These are phyloP conservation scores for Caiman crocodilus DNA, from an alignment of 2,797 vertebrate genomes.

Conservation along the genomic window DNA sequence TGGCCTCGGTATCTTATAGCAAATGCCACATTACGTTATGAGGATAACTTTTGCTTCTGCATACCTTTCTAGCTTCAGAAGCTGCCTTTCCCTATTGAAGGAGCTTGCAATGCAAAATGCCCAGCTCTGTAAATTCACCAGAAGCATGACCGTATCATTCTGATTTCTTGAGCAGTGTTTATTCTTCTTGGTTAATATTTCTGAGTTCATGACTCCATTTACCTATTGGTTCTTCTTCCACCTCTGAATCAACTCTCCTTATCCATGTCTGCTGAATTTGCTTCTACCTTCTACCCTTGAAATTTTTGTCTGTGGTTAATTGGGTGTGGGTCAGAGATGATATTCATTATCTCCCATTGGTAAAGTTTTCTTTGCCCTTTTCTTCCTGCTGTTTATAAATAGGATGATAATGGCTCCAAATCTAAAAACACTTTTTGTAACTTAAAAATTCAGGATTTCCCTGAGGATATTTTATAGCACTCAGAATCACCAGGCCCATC, in stretches of 20 bases:
- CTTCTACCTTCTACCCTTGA: not conserved
- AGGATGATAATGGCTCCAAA: not conserved
- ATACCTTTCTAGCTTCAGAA: not conserved
- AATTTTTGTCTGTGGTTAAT: not conserved
- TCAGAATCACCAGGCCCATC: not conserved
- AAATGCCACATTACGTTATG: not conserved
- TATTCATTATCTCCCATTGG: not conserved
- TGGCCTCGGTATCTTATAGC: not conserved
- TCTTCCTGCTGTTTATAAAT: not conserved
- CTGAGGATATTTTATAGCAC: not conserved
- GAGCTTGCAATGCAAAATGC: not conserved
- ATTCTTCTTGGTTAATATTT: conserved; percentile 1
- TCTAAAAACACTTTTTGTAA: not conserved
- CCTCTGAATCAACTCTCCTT: not conserved
- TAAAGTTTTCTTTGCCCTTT: not conserved
- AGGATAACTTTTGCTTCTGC: too few relatives aligned
- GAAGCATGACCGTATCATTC: not conserved
- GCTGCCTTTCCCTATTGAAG: not conserved
- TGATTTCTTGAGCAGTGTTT: fast-evolving
- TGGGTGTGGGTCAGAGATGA: not conserved
- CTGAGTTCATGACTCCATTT: not conserved
- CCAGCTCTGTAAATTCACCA: not conserved
- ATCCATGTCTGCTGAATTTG: not conserved
- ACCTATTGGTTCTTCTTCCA: not conserved
- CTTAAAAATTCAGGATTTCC: not conserved